Conservation (phyloP, 2,888 invertebrate genomes). For the Drosophila mercatorum region DNA sequence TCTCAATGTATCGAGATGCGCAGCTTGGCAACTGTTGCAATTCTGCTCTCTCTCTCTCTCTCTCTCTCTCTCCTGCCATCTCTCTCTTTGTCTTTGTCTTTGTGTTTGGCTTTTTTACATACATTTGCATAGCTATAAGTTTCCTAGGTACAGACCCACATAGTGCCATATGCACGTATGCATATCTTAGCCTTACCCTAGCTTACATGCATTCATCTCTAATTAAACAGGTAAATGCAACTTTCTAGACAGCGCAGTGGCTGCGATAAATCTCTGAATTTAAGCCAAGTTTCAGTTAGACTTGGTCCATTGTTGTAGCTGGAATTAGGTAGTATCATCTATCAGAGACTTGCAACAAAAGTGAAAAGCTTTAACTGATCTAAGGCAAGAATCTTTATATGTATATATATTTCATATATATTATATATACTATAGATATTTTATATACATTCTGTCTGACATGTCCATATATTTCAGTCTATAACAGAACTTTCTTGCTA, state of each 20-base stretch:
- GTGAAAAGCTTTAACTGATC: not conserved
- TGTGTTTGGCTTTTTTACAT: slow-evolving; percentile 22
- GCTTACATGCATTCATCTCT: slow-evolving; percentile 19
- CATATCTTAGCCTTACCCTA: slow-evolving; percentile 10
- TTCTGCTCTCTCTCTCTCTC: not conserved
- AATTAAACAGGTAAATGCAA: slow-evolving; percentile 33
- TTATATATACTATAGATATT: no score
- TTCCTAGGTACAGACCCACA: slow-evolving; percentile 28
- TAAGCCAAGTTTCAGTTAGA: not conserved
- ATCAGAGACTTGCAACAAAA: not conserved
- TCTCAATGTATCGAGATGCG: slow-evolving; percentile 49
- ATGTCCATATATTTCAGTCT: no score
- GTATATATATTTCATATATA: no score
- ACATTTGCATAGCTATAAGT: slow-evolving; percentile 43
- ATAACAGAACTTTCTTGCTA: not conserved
- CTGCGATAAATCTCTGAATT: slow-evolving; percentile 18
- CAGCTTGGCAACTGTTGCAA: slow-evolving; percentile 22
- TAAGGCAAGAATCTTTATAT: not conserved
- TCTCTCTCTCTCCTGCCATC: not conserved
- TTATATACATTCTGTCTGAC: not conserved
- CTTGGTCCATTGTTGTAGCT: not conserved
- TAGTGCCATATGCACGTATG: slow-evolving; percentile 10
- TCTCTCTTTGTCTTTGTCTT: not conserved
- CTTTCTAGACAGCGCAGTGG: slow-evolving; percentile 31
- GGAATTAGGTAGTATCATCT: not conserved